Conservation (phyloP, 2,888 invertebrate genomes). For the Dioctria linearis region DNA sequence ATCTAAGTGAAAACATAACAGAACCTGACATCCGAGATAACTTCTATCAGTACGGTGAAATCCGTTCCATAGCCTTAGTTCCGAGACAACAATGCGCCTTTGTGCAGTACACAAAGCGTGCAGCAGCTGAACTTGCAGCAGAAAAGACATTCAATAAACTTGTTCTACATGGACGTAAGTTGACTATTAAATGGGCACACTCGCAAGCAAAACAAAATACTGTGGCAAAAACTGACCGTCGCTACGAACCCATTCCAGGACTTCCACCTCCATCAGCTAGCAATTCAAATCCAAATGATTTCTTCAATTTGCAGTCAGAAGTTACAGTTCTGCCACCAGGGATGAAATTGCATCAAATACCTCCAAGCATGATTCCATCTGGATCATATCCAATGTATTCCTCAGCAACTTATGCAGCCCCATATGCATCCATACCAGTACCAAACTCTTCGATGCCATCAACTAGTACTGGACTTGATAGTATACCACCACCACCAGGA, state of each 20-base stretch:
- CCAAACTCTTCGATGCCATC: slow-evolving; percentile 68
- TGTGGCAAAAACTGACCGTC: slow-evolving; percentile 73
- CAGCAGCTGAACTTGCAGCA: slow-evolving; percentile 93
- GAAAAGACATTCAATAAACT: slow-evolving; percentile 97
- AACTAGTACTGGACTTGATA: slow-evolving; percentile 60
- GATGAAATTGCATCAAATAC: slow-evolving; percentile 70
- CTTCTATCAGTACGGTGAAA: slow-evolving; percentile 99
- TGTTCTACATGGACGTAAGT: slow-evolving; percentile 83
- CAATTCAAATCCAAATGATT: slow-evolving; percentile 75
- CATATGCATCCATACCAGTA: slow-evolving; percentile 66
- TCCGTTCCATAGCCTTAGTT: slow-evolving; percentile 92
- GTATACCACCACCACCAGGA: slow-evolving; percentile 70
- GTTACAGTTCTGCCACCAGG: slow-evolving; percentile 70
- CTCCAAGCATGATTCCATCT: slow-evolving; percentile 68
- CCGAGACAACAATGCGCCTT: slow-evolving; percentile 97
- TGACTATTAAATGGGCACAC: slow-evolving; percentile 99
- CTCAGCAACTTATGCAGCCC: slow-evolving; percentile 69
- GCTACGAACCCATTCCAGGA: slow-evolving; percentile 82
- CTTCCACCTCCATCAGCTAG: slow-evolving; percentile 79
- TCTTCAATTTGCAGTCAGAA: slow-evolving; percentile 75
- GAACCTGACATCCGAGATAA: slow-evolving; percentile 95
- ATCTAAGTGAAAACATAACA: slow-evolving; percentile 88
- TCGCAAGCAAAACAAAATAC: slow-evolving; percentile 85
- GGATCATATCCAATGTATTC: slow-evolving; percentile 66
- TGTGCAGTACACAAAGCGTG: slow-evolving; percentile 93